phyloP scores from a whole-genome alignment of 2,797 vertebrate genomes.

The Hafferia zeledoni region DNA sequence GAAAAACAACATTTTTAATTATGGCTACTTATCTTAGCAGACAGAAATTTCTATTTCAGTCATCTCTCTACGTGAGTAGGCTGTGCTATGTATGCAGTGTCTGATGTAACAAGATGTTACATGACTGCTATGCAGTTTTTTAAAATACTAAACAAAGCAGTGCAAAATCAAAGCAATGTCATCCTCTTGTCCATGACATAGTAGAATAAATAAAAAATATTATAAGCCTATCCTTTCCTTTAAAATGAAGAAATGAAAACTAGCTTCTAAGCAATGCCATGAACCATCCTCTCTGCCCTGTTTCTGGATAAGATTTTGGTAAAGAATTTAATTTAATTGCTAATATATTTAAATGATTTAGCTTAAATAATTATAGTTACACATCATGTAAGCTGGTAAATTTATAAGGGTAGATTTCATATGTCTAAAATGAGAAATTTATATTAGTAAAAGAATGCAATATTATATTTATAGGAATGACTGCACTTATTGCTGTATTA shows the following conservation, averaged over 20 bases:
- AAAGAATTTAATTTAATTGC: background rate
- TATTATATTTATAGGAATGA: background rate
- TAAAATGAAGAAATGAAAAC: background rate
- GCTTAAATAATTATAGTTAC: background rate
- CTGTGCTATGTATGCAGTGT: background rate
- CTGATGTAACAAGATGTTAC: background rate
- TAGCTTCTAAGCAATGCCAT: background rate
- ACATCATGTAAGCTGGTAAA: background rate
- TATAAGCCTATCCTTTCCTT: background rate
- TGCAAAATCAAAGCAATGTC: background rate
- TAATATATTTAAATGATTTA: background rate
- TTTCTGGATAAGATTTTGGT: background rate
- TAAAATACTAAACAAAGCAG: background rate
- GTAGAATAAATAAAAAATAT: background rate
- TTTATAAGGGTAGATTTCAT: background rate
- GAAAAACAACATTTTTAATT: background rate
- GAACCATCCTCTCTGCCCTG: rapidly evolving
- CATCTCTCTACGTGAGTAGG: background rate
- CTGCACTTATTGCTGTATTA: background rate
- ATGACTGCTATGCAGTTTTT: background rate
- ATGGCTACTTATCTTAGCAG: background rate
- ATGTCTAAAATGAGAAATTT: background rate
- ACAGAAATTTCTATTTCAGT: background rate
- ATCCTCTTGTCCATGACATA: rapidly evolving
- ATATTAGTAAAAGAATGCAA: background rate